phyloP scores from a whole-genome alignment of 2,113 vertebrate species.

The Scolopax mira region DNA sequence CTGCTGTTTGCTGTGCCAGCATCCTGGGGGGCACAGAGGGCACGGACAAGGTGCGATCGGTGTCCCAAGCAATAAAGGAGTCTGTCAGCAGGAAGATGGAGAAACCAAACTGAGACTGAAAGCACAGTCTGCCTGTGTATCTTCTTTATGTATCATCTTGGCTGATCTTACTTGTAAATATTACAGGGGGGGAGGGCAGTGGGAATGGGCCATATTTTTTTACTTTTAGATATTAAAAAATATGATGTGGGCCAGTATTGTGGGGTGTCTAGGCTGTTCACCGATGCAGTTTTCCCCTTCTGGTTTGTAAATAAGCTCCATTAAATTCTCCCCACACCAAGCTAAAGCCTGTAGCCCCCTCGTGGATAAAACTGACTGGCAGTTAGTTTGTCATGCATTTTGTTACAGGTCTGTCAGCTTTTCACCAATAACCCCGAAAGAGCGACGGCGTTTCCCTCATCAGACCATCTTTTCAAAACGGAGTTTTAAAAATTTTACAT shows the following conservation, averaged over 20 bases:
- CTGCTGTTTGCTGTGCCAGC: not conserved
- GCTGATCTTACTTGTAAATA: conserved; percentile 66
- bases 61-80: conserved; percentile 54
- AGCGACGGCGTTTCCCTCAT: not conserved
- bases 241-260: conserved; percentile 73
- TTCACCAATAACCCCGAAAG: not conserved
- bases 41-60: not conserved
- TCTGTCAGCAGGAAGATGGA: conserved; percentile 19
- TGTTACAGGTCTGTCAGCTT: not conserved
- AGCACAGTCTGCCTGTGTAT: conserved; percentile 30
- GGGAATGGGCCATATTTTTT: conserved; percentile 72
- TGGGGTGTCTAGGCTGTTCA: conserved; percentile 68
- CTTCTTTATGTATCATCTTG: conserved; percentile 39
- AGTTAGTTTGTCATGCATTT: not conserved
- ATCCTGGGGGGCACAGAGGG: not conserved
- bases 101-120: conserved; percentile 25
- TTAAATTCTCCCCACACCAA: not conserved
- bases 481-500: not conserved
- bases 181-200: not conserved
- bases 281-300: conserved; percentile 47
- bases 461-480: not conserved
- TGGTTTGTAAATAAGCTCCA: conserved; percentile 63
- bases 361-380: not conserved
- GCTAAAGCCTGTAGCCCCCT: conserved; percentile 41
- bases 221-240: conserved; percentile 71